Evolutionary conservation across 2,888 invertebrate species (phyloP), one percentile per base, ranked within the genome.

Genomic region (Nudaria mundana): DNA sequence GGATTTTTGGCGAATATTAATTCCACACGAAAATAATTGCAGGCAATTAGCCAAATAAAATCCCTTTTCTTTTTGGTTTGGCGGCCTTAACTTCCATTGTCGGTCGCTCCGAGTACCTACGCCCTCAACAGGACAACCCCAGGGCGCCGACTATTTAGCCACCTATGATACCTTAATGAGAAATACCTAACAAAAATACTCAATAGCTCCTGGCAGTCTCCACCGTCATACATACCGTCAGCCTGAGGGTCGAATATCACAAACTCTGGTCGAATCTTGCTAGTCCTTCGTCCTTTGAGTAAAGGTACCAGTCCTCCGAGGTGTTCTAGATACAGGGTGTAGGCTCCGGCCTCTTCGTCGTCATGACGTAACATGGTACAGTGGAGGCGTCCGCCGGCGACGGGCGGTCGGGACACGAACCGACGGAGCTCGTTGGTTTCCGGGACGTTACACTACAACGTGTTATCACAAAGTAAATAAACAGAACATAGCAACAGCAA

Each of bases 341-440:
- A 97, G 57, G 95, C 95, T 20, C 94, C 95, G 10, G 92, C 83
- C 63, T 93, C 93, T 41, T 93, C 93, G 61, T 97, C 97, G 50
- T 96, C 96, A 71, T 98, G 97, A 0, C 98, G 92, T 45, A 98
- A 93, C 95, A 99, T 98, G 37, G 99, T 99, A 88, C 99, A 99
- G 85, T 98, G 98, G 42, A 98, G 91, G 4, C 99, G 93, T 93
- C 92, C 95, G 30, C 68, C 71, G 2, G 64, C 59, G 6, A 59
- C 52, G 1, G 98, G 98, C 8, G 99, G 97, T 35, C 95, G 93
- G 29, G 97, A 97, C 22, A 98, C 98, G 89, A 98, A 98, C 52
- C 96, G 95, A 40, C 98, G 92, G 44, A 99, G 89, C 56, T 95
- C 94, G 68, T 93, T 93, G 10, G 94, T 91, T 75, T 97, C 96